Evolutionary conservation across 2,797 vertebrate genomes (phyloP).

Genomic region (Squalus acanthias): DNA sequence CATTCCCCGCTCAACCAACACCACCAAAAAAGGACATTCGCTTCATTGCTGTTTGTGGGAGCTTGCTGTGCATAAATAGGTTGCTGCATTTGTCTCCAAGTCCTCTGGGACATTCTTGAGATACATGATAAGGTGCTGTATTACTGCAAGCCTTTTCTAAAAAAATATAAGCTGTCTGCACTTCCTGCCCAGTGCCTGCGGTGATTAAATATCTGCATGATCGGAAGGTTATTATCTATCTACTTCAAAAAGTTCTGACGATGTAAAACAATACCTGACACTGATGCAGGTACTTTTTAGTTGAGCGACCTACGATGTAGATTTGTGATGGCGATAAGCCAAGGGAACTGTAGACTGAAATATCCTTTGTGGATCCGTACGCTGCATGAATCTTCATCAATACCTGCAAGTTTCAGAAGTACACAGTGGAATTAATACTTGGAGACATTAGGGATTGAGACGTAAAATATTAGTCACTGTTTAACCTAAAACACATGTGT

Average conservation of each 20-base stretch:
- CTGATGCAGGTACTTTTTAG: constrained; percentile 92
- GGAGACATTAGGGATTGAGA: not conserved
- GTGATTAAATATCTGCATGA: not conserved
- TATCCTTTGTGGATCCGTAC: constrained; percentile 95
- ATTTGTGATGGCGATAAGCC: constrained; percentile 82
- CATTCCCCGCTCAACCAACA: not conserved
- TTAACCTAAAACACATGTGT: not conserved
- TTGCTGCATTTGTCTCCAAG: not conserved
- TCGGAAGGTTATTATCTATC: not conserved
- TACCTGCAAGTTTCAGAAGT: constrained; percentile 56
- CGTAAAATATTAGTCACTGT: not conserved
- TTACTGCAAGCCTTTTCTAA: accelerated
- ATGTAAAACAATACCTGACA: constrained; percentile 73
- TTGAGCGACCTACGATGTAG: constrained; percentile 89
- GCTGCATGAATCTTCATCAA: constrained; percentile 87
- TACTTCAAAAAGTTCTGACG: not conserved
- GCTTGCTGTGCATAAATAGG: not conserved
- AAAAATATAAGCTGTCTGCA: not conserved
- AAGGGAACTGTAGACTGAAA: constrained; percentile 88
- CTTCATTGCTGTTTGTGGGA: no score
- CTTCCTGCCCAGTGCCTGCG: not conserved
- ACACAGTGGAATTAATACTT: not conserved
- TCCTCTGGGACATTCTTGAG: not conserved
- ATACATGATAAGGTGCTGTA: not conserved
- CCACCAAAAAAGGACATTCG: not conserved